A percentile compares a stretch with the other conserved stretches of the same genome.
These are phyloP conservation scores for Drosophila prosaltans DNA, from an alignment of 1,140 invertebrate species.

Conservation along the genomic window DNA sequence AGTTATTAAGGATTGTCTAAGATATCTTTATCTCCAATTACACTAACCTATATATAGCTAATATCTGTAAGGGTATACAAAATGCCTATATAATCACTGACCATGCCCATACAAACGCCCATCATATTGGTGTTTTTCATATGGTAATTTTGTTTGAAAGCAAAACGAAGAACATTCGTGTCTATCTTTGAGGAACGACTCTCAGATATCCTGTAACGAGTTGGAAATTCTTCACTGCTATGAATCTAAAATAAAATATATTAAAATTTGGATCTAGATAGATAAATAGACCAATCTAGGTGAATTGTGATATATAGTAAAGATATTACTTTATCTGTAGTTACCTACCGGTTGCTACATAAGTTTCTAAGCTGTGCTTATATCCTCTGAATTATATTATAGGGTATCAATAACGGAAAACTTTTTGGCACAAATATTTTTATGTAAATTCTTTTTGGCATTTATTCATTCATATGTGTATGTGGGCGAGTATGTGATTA, in stretches of 20 bases:
- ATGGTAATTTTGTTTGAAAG: constrained; percentile 60
- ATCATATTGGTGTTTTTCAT: constrained; percentile 59
- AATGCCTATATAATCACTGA: constrained; percentile 11
- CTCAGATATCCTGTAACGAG: neutral
- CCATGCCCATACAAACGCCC: constrained; percentile 30
- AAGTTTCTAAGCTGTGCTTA: no score
- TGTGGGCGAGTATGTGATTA: constrained; percentile 23
- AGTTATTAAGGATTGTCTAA: no score
- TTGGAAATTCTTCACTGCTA: no score
- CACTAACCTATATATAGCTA: no score
- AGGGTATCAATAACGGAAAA: constrained; percentile 45
- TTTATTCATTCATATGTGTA: constrained; percentile 69
- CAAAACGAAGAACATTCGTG: constrained; percentile 10
- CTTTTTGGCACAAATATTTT: constrained; percentile 78
- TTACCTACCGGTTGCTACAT: no score
- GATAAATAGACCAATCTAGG: no score
- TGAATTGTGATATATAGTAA: no score
- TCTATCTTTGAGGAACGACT: neutral
- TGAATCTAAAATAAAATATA: no score
- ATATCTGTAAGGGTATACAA: neutral
- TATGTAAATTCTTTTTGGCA: constrained; percentile 78
- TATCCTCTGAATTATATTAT: no score
- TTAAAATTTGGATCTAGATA: no score
- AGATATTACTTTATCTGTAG: no score
- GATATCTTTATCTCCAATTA: no score